A percentile compares a stretch with the other conserved stretches of the same genome.
These are phyloP conservation scores for Mythimna loreyi DNA, from an alignment of 2,888 invertebrate genomes.

Conservation along the genomic window DNA sequence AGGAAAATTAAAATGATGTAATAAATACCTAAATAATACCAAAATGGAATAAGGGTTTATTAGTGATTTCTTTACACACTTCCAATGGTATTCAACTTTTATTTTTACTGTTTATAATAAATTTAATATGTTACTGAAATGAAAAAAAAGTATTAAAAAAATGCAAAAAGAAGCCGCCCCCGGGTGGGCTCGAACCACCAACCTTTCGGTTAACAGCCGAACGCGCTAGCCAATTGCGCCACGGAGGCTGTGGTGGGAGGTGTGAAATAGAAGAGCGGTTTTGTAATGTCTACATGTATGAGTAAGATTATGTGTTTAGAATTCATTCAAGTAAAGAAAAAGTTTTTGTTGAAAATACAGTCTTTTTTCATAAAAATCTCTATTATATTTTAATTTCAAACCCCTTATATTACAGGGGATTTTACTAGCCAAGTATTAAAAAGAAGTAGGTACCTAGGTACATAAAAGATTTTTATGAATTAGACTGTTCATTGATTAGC, in stretches of 20 bases:
- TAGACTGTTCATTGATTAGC: too few species aligned
- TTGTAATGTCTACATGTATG: background rate
- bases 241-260: conserved; percentile 91
- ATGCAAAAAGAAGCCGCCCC: conserved; percentile 91
- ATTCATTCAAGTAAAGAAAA: too few species aligned
- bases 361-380: too few species aligned
- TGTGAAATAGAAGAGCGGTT: conserved; percentile 7
- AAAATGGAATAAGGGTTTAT: background rate
- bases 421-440: too few species aligned
- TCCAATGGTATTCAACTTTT: background rate
- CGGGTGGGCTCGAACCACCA: conserved; percentile 99
- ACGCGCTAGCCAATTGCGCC: conserved; percentile 99
- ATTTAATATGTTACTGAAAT: too few species aligned
- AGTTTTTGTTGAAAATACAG: too few species aligned
- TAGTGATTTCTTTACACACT: background rate
- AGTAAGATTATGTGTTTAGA: too few species aligned
- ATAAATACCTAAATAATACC: too few species aligned
- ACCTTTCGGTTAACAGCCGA: conserved; percentile 99
- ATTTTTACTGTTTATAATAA: background rate
- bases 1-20: background rate
- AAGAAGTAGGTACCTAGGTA: too few species aligned
- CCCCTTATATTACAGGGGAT: too few species aligned
- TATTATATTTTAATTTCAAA: too few species aligned
- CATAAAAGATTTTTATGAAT: too few species aligned
- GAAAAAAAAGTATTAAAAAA: background rate